phyloP scores from a whole-genome alignment of 2,113 vertebrate genomes.

The Catharus fuscescens region DNA sequence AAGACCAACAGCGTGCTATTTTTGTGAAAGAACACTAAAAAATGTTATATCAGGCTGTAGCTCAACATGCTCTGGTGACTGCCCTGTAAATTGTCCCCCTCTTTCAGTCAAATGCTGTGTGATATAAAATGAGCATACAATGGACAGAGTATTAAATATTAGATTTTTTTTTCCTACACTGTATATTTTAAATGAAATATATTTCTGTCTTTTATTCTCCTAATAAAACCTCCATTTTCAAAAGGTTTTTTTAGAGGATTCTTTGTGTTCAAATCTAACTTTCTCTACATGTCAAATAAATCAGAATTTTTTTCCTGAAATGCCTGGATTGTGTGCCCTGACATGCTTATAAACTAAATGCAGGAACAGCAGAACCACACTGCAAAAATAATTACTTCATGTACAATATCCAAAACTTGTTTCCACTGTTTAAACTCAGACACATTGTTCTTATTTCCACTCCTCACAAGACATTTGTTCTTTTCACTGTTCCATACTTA shows the following conservation, averaged over 20 bases:
- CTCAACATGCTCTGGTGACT: background rate
- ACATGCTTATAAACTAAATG: constrained; percentile 63
- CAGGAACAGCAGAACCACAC: constrained; percentile 39
- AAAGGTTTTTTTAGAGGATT: background rate
- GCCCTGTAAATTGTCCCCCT: background rate
- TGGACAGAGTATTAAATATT: background rate
- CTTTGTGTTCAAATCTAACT: background rate
- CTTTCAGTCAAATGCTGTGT: background rate
- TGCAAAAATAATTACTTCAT: constrained; percentile 71
- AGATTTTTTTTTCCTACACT: background rate
- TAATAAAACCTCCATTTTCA: background rate
- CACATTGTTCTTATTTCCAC: constrained; percentile 80
- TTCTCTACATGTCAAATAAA: constrained; percentile 48
- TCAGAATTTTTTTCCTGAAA: constrained; percentile 28
- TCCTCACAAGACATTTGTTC: constrained; percentile 77
- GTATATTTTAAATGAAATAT: background rate
- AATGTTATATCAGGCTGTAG: background rate
- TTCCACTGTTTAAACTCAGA: constrained; percentile 75
- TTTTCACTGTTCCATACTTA: constrained; percentile 67
- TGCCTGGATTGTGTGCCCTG: constrained; percentile 37
- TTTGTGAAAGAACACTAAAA: background rate
- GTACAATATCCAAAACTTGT: constrained; percentile 37
- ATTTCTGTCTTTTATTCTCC: background rate
- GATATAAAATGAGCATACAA: background rate
- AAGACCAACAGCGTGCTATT: background rate